These are phyloP conservation scores for Chrysomela aeneicollis DNA, from an alignment of 2,888 invertebrate species.

Conservation along the genomic window DNA sequence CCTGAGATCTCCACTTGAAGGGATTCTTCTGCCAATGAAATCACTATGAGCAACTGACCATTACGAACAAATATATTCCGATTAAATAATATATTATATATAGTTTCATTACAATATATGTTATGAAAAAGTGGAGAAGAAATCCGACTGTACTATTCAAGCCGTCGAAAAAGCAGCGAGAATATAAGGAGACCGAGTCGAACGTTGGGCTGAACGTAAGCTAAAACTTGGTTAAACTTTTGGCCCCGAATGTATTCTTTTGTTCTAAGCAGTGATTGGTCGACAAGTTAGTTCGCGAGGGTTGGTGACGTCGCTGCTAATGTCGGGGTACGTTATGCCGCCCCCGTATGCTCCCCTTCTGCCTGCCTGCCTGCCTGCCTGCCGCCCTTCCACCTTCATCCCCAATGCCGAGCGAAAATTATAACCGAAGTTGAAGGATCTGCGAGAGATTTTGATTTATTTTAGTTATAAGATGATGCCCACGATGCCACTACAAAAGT, in stretches of 20 bases:
- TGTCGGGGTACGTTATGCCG: conserved; percentile 38
- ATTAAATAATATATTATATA: no score
- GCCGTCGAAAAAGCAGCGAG: not conserved
- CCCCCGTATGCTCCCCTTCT: conserved; percentile 28
- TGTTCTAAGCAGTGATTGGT: conserved; percentile 63
- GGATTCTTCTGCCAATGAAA: no score
- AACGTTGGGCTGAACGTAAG: conserved; percentile 7
- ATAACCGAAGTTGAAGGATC: conserved; percentile 19
- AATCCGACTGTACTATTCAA: conserved; percentile 10
- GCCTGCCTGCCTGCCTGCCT: conserved; percentile 22
- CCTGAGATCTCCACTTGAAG: no score
- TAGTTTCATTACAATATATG: no score
- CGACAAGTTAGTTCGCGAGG: conserved; percentile 60
- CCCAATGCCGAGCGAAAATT: conserved; percentile 16
- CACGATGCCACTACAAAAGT: no score
- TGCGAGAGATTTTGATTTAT: conserved; percentile 21
- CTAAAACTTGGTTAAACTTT: conserved; percentile 48
- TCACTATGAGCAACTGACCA: no score
- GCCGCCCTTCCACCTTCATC: conserved; percentile 20
- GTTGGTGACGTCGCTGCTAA: conserved; percentile 36
- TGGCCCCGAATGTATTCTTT: conserved; percentile 60
- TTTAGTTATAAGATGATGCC: conserved; percentile 15
- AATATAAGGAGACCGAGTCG: conserved; percentile 8
- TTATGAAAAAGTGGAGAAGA: not conserved
- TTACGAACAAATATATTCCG: no score